Evolutionary conservation across 2,113 vertebrate genomes (phyloP), one percentile per base, ranked within the genome.

Genomic region (Osmerus eperlanus): DNA sequence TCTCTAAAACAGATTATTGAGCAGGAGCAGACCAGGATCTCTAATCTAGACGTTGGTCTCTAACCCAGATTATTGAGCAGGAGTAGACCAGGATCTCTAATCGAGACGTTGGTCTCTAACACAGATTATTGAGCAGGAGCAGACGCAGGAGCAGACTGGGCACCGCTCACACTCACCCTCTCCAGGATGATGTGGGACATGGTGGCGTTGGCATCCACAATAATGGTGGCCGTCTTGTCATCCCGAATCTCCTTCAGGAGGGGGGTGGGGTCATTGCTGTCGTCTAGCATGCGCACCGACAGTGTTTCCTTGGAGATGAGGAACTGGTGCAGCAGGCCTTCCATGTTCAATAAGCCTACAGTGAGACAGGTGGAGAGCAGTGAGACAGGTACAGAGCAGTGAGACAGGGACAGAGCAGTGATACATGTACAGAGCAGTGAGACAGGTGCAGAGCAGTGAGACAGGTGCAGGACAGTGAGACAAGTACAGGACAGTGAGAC

Each of bases 291-390:
- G 85, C 97, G 95, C 69, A 99, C 95, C 0, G 96, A 98, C 65
- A 99, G 93, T 0, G 95, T 98, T 84, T 99, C 97, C 93, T 97
- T 99, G 87, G 97, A 99, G 86, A 99, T 99, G 59, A 99, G 97
- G 92, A 99, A 99, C 84, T 98, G 96, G 56, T 96, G 91, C 54
- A 99, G 94, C 87, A 99, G 90, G 90, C 95, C 95, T 93, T 99
- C 97, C 68, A 99, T 92, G 92, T 98, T 99, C 81, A 99, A 89
- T 90, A 99, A 95, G 93, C 97, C 97, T 99, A 86, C 18, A 63
- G 32, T 55, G 36, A 36, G 65, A n/a, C 25, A 15, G 23, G 61
- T 32, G 4, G 3, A 16, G 32, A 16, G 15, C 23, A 29, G 59
- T 29, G 23, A 29, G 13, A 14, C 28, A 25, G 15, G 13, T 63